phyloP scores from a whole-genome alignment of 2,888 invertebrate genomes.

The Apotomis betuletana region DNA sequence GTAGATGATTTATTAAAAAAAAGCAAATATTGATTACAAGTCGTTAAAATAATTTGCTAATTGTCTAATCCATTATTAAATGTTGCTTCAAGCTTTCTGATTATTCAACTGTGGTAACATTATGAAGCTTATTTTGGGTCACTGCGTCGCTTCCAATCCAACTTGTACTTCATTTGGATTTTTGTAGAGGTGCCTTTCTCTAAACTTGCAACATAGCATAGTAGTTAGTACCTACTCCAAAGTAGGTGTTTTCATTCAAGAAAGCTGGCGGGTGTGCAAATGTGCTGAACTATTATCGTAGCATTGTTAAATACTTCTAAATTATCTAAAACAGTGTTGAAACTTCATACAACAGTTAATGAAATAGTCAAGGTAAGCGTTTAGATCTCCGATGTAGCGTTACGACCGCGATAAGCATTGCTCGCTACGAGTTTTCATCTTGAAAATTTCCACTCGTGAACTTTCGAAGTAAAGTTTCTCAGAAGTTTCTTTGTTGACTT shows the following conservation, averaged over 20 bases:
- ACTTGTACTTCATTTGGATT: conserved; percentile 79
- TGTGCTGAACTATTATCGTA: conserved; percentile 66
- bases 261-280: conserved; percentile 84
- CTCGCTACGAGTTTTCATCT: conserved; percentile 80
- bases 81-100: conserved; percentile 64
- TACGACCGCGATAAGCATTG: conserved; percentile 67
- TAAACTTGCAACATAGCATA: conserved; percentile 82
- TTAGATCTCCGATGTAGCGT: conserved; percentile 58
- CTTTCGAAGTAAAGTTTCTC: conserved; percentile 78
- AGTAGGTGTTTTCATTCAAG: conserved; percentile 79
- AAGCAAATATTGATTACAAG: conserved; percentile 5
- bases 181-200: conserved; percentile 83
- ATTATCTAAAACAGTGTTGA: conserved; percentile 60
- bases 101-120: conserved; percentile 74
- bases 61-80: conserved; percentile 15
- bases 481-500: conserved; percentile 74
- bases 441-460: conserved; percentile 83
- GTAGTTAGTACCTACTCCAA: conserved; percentile 48
- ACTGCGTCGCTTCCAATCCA: conserved; percentile 81
- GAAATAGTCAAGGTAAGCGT: conserved; percentile 80
- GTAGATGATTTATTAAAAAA: conserved; percentile 12
- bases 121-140: conserved; percentile 83
- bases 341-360: conserved; percentile 69
- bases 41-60: conserved; percentile 17
- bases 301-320: conserved; percentile 60